Evolutionary conservation across 2,797 vertebrate species (phyloP).

Genomic region (Nasua narica): DNA sequence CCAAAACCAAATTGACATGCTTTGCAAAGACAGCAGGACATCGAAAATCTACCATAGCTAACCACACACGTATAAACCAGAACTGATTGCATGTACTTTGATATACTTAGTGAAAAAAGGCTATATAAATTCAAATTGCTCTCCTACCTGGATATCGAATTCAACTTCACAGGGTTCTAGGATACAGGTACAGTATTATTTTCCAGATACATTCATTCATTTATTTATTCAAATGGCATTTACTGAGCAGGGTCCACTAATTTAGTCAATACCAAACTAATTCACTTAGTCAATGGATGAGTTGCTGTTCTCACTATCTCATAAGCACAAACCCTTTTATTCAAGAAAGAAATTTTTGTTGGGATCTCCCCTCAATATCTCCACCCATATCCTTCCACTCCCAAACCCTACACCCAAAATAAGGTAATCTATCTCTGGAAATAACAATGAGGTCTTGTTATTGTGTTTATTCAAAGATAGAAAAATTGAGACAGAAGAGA

Average conservation of each 20-base stretch:
- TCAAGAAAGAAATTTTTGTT: neutral
- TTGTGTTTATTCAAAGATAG: neutral
- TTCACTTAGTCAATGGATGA: neutral
- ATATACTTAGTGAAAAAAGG: slow-evolving; percentile 5
- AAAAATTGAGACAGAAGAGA: neutral
- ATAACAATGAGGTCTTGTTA: neutral
- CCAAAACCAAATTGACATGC: slow-evolving; percentile 36
- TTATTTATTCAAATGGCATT: slow-evolving; percentile 4
- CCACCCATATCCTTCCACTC: neutral
- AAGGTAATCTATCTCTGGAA: neutral
- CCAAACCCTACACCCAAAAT: neutral
- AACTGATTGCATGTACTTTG: neutral
- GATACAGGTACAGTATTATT: neutral
- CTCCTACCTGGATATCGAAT: slow-evolving; percentile 32
- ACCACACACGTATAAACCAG: neutral
- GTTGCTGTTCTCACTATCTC: neutral
- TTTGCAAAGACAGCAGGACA: slow-evolving; percentile 46
- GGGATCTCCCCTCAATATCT: neutral
- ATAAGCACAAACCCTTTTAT: neutral
- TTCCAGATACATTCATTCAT: neutral
- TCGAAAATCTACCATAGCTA: slow-evolving; percentile 40
- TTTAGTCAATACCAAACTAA: neutral
- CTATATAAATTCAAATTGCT: slow-evolving; percentile 52
- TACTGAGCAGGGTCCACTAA: neutral
- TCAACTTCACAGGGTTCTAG: slow-evolving; percentile 27